phyloP scores from a whole-genome alignment of 1,140 invertebrate genomes.

The Schlechtendalia chinensis region DNA sequence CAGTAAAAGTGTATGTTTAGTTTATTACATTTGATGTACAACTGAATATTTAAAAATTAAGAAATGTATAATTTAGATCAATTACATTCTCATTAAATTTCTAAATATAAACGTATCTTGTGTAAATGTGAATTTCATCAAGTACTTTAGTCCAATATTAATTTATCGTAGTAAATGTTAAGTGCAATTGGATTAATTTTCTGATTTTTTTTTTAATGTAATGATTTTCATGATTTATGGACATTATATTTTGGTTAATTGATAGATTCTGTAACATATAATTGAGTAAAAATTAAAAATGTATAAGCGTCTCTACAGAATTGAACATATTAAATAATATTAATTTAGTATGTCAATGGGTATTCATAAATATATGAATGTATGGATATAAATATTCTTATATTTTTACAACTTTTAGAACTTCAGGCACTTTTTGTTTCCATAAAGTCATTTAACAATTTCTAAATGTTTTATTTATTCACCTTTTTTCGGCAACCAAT shows the following conservation, averaged over 20 bases:
- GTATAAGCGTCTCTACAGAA: no score
- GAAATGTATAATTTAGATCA: constrained; percentile 13
- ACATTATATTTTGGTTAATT: not conserved
- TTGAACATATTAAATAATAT: no score
- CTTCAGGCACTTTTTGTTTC: no score
- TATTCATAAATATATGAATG: no score
- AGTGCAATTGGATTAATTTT: constrained; percentile 13
- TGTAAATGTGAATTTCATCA: not conserved
- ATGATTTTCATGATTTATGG: not conserved
- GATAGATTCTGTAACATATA: no score
- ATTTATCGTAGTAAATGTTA: not conserved
- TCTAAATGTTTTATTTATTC: no score
- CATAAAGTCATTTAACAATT: no score
- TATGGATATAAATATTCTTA: no score
- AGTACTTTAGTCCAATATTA: not conserved
- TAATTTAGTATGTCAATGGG: no score
- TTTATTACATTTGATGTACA: not conserved
- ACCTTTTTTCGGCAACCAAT: no score
- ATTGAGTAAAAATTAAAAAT: no score
- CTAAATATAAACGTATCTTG: not conserved
- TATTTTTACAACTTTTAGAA: no score
- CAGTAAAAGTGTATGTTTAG: not conserved
- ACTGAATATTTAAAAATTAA: not conserved
- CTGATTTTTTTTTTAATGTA: not conserved
- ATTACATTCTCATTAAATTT: constrained; percentile 15